Evolutionary conservation across 2,888 invertebrate genomes (phyloP), one percentile per base, ranked within the genome.

Genomic region (Parnassius smintheus): DNA sequence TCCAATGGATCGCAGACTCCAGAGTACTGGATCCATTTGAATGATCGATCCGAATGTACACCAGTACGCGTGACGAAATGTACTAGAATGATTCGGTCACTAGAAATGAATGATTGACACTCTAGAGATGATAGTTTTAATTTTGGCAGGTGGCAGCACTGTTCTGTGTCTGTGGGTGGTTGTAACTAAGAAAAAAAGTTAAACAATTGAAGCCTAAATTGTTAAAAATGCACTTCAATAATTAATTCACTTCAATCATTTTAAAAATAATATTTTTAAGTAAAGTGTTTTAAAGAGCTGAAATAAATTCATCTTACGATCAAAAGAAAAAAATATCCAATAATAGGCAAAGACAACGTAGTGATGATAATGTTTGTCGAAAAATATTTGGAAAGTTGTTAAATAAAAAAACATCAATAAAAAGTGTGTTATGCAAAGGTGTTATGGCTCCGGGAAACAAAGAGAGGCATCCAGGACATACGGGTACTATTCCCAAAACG

Each of bases 401-500:
- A 13, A 56, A 44, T 12, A 18, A 66, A 52, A 64, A 50, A 62
- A 62, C 49, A 42, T 41, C 69, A 68, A 69, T 46, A 65, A 78
- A 77, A 73, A 77, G 67, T 76, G 77, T 85, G 88, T 84, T n/a
- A n/a, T n/a, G n/a, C n/a, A n/a, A n/a, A n/a, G n/a, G 77, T 85
- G 88, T 84, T 83, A 91, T 91, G 91, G 91, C 91, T 81, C 91
- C 91, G 81, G 91, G 90, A 72, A 91, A 89, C 80, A 91, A 91
- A 80, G 90, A 91, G 73, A 81, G 91, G 66, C 89, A 90, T 76
- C 83, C 91, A 74, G 82, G 85, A 75, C 90, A 91, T 75, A 94
- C 94, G 74, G 95, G 95, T 72, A 94, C 95, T 50, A 94, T 95
- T 74, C 95, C 95, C 70, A 95, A 95, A 88, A 91, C 93, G 60